Conservation (phyloP, 2,113 vertebrate species). For the Notiomystis cincta region DNA sequence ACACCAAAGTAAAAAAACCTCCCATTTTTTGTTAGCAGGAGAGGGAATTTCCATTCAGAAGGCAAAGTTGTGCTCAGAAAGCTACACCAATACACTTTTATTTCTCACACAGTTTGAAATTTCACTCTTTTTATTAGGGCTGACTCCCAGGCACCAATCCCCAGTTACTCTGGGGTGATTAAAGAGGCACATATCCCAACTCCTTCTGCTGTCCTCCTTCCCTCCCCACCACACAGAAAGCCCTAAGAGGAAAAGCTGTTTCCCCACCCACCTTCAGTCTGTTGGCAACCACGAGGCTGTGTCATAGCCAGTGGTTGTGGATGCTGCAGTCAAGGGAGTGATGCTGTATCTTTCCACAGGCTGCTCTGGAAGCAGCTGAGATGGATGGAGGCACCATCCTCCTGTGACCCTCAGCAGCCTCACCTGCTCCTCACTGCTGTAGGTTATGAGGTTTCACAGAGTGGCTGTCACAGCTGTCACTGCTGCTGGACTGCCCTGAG, state of each 20-base stretch:
- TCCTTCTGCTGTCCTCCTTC: neutral
- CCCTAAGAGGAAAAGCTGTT: neutral
- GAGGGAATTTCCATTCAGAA: neutral
- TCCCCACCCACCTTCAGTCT: neutral
- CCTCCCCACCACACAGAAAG: neutral
- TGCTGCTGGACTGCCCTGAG: neutral
- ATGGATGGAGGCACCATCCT: neutral
- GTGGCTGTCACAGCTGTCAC: neutral
- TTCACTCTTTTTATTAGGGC: neutral
- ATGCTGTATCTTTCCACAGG: neutral
- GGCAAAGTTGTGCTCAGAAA: neutral
- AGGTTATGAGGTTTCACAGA: neutral
- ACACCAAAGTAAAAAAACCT: neutral
- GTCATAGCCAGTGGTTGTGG: neutral
- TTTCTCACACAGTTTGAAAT: neutral
- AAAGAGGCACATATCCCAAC: neutral
- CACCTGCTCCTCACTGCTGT: fast-evolving
- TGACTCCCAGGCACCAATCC: neutral
- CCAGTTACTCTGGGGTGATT: neutral
- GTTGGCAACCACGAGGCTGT: neutral
- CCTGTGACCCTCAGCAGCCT: fast-evolving
- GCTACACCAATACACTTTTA: neutral
- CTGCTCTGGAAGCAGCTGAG: neutral
- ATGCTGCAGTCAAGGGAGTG: neutral
- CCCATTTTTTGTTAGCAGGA: neutral